Base-by-base conservation (phyloP, 1,140 invertebrate genomes). In the Akabosia matsudoensis region DNA sequence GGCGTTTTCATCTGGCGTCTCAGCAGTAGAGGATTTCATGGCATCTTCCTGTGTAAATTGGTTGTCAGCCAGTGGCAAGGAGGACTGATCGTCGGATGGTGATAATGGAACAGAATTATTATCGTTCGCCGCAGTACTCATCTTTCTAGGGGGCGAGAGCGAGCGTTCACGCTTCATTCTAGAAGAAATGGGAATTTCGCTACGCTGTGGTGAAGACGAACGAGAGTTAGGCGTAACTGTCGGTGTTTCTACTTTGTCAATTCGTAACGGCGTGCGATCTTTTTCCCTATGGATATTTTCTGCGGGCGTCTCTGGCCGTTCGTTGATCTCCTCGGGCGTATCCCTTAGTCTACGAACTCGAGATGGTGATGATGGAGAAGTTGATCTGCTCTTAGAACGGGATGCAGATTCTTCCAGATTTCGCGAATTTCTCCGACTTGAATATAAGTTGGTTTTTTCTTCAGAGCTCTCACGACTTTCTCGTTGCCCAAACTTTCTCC, bases 1-100 rank as follows among this genome's bases (percentile, higher is more conserved):
- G 4, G 64, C 22, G 24, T 74, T 64, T 52, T 79, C 78, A 28
- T 74, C 70, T 24, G 34, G 61, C 24, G 73, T 52, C 28, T 79
- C 78, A 26, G 73, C 71, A 22, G 61, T 77, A 3, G 77, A 78
- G 16, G 67, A 26, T 61, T 73, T 78, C 18, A 33, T 70, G 0
- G 28, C 74, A 7, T 28, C 45, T n/a, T n/a, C n/a, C n/a, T n/a
- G n/a, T n/a, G n/a, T n/a, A n/a, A n/a, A n/a, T n/a, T n/a, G n/a
- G n/a, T n/a, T n/a, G n/a, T n/a, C n/a, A n/a, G n/a, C n/a, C n/a
- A n/a, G n/a, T n/a, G n/a, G n/a, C n/a, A n/a, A n/a, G n/a, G n/a
- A n/a, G n/a, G n/a, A n/a, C n/a, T n/a, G n/a, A n/a, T n/a, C n/a
- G n/a, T n/a, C n/a, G n/a, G n/a, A n/a, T n/a, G n/a, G n/a, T n/a